Base-by-base conservation (phyloP, 2,888 invertebrate species). In the Macaria notata region DNA sequence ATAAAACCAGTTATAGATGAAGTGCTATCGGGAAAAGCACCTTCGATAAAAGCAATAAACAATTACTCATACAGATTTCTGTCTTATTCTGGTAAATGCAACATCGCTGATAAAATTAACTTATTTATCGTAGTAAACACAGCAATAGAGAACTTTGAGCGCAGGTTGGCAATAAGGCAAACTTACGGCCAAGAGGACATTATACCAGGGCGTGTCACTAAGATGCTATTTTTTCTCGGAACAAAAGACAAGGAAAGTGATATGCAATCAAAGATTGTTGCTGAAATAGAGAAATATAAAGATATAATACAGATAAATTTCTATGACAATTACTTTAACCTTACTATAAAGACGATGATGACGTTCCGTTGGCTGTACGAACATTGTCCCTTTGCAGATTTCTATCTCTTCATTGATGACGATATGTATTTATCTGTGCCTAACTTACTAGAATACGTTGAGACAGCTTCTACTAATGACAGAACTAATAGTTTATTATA, bases 321-420 rank as follows among this genome's bases (percentile, higher is more conserved):
- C 72, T 81, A 93, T 3, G 98, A 98, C 76, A 81, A 92, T 8
- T 98, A 98, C 79, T 98, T 93, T 78, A 98, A 98, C 76, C 98
- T 98, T 76, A 98, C 98, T 0, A 94, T 96, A n/a, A 98, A 98
- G 88, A 97, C 97, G 0, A 95, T 98, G 95, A 95, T 96, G 93
- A 95, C 96, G 0, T 93, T 98, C 68, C 94, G 95, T 55, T 98
- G 98, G 98, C 93, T 95, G 8, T 93, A 94, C 44, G 93, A 94
- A 49, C 92, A 94, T 71, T 98, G 98, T 76, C 86, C 93, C 0
- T 91, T 93, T 44, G 94, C 96, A 0, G 94, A 95, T 66, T 97
- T 94, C 80, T 96, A 96, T 66, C 92, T 98, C 81, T 97, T 98
- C 83, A 95, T 96, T 0, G 98, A 98, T 77, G 98, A 98, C 77